phyloP scores from a whole-genome alignment of 2,113 vertebrate species.

The Platanista minor region DNA sequence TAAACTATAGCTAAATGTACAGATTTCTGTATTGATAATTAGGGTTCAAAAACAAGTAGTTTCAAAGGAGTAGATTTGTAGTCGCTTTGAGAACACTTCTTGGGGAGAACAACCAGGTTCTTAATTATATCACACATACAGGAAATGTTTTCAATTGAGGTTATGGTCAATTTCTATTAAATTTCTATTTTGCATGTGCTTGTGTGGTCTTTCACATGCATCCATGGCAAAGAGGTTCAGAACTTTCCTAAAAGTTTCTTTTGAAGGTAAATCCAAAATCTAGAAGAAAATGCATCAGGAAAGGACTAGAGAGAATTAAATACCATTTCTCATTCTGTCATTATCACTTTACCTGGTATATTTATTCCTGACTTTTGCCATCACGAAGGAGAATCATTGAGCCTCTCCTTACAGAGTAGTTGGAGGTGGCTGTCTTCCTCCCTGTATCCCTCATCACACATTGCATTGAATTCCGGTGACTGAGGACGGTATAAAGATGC shows the following conservation, averaged over 20 bases:
- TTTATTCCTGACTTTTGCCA: background rate
- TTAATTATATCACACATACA: slow-evolving; percentile 74
- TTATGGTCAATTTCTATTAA: slow-evolving; percentile 24
- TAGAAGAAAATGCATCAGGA: background rate
- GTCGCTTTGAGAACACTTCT: background rate
- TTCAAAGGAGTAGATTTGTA: slow-evolving; percentile 48
- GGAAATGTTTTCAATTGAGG: slow-evolving; percentile 66
- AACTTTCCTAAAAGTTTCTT: background rate
- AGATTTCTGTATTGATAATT: slow-evolving; percentile 75
- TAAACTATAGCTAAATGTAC: slow-evolving; percentile 63
- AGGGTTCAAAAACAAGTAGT: slow-evolving; percentile 77
- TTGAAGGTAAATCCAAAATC: background rate
- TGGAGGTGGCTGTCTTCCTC: background rate
- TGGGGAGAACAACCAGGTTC: slow-evolving; percentile 62
- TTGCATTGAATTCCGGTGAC: background rate
- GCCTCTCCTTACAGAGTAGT: background rate
- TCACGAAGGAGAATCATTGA: background rate
- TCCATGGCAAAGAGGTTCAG: background rate
- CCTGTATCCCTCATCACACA: background rate
- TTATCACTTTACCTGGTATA: background rate
- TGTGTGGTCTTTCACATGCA: slow-evolving; percentile 28
- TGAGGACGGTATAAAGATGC: background rate
- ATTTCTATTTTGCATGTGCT: slow-evolving; percentile 17
- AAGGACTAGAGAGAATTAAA: background rate
- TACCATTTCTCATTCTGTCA: background rate